Conservation (phyloP, 2,888 invertebrate genomes). For the Xylocampa areola region DNA sequence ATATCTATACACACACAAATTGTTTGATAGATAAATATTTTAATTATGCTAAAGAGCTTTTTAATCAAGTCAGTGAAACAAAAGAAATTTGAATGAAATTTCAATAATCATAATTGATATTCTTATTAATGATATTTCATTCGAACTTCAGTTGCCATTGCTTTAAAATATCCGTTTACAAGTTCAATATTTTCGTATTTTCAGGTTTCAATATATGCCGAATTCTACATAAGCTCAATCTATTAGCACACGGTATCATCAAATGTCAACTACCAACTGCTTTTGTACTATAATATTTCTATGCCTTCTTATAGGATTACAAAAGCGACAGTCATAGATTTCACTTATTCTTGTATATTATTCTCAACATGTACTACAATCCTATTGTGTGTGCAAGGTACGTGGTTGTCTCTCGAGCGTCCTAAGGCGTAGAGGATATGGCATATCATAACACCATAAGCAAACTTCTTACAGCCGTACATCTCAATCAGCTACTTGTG, state of each 20-base stretch:
- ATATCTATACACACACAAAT: too few species aligned
- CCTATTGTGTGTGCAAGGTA: constrained; percentile 46
- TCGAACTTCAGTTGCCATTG: not conserved
- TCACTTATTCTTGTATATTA: constrained; percentile 26
- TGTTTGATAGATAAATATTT: constrained; percentile 11
- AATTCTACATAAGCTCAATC: not conserved
- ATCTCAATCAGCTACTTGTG: constrained; percentile 43
- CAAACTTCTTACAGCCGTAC: constrained; percentile 34
- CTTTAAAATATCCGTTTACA: not conserved
- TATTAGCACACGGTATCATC: not conserved
- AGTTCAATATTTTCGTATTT: too few species aligned
- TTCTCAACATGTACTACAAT: constrained; percentile 37
- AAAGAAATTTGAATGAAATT: constrained; percentile 6
- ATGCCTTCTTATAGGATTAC: constrained; percentile 22
- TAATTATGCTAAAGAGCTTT: constrained; percentile 23
- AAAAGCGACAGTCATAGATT: constrained; percentile 34
- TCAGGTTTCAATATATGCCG: too few species aligned
- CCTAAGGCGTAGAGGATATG: constrained; percentile 20
- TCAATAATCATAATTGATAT: not conserved
- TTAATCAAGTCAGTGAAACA: constrained; percentile 1
- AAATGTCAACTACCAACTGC: constrained; percentile 1
- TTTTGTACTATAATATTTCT: constrained; percentile 8
- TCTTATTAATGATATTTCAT: not conserved
- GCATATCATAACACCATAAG: constrained; percentile 50
- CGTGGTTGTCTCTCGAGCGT: constrained; percentile 29